Conservation (phyloP, 2,888 invertebrate genomes). For the Buathra laborator region DNA sequence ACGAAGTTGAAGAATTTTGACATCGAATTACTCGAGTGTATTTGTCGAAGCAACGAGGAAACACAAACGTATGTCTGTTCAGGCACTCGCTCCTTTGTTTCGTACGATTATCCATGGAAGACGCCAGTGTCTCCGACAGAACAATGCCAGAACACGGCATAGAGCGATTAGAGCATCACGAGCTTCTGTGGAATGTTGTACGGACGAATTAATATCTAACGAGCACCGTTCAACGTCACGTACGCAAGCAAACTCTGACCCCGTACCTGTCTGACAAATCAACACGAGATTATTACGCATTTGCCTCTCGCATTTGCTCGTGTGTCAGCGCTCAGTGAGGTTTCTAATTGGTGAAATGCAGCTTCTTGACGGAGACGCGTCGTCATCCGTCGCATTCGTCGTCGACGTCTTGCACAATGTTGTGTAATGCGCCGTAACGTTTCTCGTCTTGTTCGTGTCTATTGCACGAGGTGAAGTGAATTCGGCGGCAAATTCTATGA, state of each 20-base stretch:
- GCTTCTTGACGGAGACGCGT: constrained; percentile 63
- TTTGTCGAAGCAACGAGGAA: not conserved
- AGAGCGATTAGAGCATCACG: constrained; percentile 2
- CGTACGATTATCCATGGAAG: constrained; percentile 58
- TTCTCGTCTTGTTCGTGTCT: constrained; percentile 11
- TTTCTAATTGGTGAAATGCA: constrained; percentile 53
- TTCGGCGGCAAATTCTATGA: constrained; percentile 5
- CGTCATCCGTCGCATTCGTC: constrained; percentile 45
- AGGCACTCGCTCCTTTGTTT: constrained; percentile 48
- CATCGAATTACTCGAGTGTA: not conserved
- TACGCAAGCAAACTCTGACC: constrained; percentile 30
- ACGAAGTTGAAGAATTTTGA: not conserved
- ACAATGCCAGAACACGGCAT: constrained; percentile 51
- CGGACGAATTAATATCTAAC: constrained; percentile 51
- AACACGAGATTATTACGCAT: constrained; percentile 53
- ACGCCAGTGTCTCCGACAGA: constrained; percentile 58
- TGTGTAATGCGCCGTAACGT: constrained; percentile 19
- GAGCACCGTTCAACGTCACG: constrained; percentile 34
- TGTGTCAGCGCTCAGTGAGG: constrained; percentile 29
- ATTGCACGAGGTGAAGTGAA: constrained; percentile 20
- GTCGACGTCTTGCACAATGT: constrained; percentile 39
- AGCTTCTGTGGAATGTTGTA: constrained; percentile 21
- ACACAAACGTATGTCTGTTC: constrained; percentile 15
- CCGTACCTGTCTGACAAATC: constrained; percentile 53
- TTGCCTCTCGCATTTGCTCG: constrained; percentile 35